Conservation (phyloP, 2,888 invertebrate species). For the Zonitis immaculata region DNA sequence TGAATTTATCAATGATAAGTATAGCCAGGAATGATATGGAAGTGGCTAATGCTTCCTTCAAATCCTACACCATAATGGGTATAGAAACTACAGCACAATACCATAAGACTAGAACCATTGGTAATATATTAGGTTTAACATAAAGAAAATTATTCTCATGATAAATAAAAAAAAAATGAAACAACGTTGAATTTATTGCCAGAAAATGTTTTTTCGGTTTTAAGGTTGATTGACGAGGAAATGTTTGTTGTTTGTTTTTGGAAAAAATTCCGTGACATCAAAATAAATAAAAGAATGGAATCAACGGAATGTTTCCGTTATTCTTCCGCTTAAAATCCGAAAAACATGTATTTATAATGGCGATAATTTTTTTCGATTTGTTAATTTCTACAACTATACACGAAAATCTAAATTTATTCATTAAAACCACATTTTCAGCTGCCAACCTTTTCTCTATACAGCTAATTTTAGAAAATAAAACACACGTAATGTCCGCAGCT, state of each 20-base stretch:
- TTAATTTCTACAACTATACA: constrained; percentile 10
- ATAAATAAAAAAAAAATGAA: background rate
- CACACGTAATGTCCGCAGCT: constrained; percentile 14
- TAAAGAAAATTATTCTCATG: background rate
- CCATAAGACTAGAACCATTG: constrained; percentile 31
- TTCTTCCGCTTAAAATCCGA: no score
- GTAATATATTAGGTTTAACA: no score
- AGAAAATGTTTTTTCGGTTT: background rate
- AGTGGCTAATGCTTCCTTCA: constrained; percentile 30
- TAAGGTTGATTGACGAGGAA: background rate
- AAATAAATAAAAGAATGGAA: background rate
- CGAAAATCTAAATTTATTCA: constrained; percentile 19
- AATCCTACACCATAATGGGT: constrained; percentile 33
- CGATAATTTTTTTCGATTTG: background rate
- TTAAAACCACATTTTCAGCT: constrained; percentile 16
- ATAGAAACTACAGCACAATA: constrained; percentile 32
- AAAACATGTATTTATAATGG: no score
- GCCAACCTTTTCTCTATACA: constrained; percentile 17
- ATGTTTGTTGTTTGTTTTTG: background rate
- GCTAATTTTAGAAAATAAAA: constrained; percentile 18
- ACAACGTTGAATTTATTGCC: background rate
- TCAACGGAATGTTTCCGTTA: no score
- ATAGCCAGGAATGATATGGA: constrained; percentile 38
- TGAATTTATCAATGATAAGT: constrained; percentile 33
- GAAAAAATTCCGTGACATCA: background rate